Conservation (phyloP, 1,140 invertebrate species). For the Platyura marginata region DNA sequence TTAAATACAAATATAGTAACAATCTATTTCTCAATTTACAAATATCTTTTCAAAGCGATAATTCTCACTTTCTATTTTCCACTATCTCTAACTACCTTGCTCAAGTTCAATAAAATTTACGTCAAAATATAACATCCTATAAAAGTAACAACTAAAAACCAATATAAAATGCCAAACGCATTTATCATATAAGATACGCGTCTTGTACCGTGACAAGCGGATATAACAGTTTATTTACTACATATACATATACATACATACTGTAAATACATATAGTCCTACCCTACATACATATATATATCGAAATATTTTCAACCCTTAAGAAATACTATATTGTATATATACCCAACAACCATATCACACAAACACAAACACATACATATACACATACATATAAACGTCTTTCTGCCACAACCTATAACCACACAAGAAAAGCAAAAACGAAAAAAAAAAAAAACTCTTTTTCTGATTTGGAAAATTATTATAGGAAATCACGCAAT, state of each 20-base stretch:
- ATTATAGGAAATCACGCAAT: conserved; percentile 25
- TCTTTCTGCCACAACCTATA: neutral
- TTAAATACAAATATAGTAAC: too few species aligned
- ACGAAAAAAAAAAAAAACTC: conserved; percentile 1
- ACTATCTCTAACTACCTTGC: too few species aligned
- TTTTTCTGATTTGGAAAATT: neutral
- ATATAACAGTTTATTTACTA: neutral
- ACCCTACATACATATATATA: too few species aligned
- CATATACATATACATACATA: neutral
- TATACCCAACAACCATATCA: too few species aligned
- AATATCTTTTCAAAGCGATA: too few species aligned
- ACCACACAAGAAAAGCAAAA: neutral
- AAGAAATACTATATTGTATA: too few species aligned
- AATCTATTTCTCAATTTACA: too few species aligned
- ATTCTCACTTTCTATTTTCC: too few species aligned
- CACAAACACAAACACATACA: too few species aligned
- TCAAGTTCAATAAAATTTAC: neutral
- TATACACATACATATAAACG: neutral
- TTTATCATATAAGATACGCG: neutral
- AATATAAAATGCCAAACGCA: neutral
- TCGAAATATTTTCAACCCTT: too few species aligned
- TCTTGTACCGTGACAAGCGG: neutral
- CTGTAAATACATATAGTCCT: too few species aligned
- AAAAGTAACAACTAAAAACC: neutral
- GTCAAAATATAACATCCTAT: too few species aligned